phyloP scores from a whole-genome alignment of 2,888 invertebrate species.

The Smittia aterrima region DNA sequence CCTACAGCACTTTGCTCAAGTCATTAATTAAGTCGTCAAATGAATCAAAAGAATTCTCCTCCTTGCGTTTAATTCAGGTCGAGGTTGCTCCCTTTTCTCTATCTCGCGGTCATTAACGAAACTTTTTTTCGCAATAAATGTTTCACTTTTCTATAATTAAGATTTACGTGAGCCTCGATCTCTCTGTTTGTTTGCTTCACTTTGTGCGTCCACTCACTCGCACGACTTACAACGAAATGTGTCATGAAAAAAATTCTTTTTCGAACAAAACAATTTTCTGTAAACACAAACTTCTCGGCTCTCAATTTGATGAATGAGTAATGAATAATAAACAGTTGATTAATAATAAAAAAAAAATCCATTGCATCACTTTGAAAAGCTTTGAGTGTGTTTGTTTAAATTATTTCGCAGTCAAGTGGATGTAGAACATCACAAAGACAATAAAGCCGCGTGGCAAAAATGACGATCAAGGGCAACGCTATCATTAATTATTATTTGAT shows the following conservation, averaged over 20 bases:
- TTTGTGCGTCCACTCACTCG: conserved; percentile 8
- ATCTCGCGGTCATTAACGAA: neutral
- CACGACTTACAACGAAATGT: conserved; percentile 20
- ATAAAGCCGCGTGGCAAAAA: neutral
- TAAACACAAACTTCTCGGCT: neutral
- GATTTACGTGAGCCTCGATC: neutral
- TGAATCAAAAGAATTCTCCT: no score
- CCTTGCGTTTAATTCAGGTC: no score
- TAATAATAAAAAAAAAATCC: neutral
- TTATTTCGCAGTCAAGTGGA: neutral
- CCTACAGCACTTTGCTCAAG: no score
- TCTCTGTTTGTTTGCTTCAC: neutral
- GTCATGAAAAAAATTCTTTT: conserved; percentile 18
- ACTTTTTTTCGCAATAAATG: neutral
- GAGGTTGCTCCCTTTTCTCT: no score
- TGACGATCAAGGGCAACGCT: conserved; percentile 33
- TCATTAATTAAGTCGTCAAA: no score
- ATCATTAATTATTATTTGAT: conserved; percentile 28
- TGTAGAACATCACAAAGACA: neutral
- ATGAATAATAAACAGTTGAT: neutral
- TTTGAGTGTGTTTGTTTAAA: neutral
- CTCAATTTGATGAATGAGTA: neutral
- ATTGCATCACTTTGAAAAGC: neutral
- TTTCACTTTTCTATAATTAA: conserved; percentile 7
- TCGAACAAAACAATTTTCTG: neutral